Conservation (phyloP, 2,888 invertebrate species). For the Dioctria linearis region DNA sequence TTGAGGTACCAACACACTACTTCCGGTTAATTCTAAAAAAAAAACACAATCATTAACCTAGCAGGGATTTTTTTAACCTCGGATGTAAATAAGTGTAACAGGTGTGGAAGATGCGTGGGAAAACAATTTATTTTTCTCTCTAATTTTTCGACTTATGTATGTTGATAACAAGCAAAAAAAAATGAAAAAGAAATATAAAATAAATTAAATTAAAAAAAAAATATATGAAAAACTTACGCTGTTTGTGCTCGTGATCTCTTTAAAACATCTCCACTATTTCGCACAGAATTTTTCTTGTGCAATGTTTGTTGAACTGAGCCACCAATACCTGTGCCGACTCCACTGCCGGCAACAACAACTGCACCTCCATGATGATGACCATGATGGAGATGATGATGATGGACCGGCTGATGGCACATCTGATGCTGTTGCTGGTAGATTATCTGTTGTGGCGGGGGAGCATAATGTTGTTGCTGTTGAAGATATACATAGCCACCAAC, state of each 20-base stretch:
- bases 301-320: constrained; percentile 72
- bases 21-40: neutral
- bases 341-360: constrained; percentile 68
- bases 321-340: constrained; percentile 62
- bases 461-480: constrained; percentile 68
- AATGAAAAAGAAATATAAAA: neutral
- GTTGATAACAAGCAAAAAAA: no score
- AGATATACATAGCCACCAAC: constrained; percentile 68
- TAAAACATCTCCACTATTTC: constrained; percentile 77
- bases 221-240: constrained; percentile 73
- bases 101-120: constrained; percentile 31
- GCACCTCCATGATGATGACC: constrained; percentile 70
- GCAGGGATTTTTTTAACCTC: neutral
- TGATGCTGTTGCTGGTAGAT: constrained; percentile 61
- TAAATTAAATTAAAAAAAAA: no score
- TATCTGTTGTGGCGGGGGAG: constrained; percentile 61
- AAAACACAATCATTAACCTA: neutral
- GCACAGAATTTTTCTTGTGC: constrained; percentile 77
- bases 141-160: neutral
- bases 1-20: constrained; percentile 1
- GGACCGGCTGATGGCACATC: constrained; percentile 69
- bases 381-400: constrained; percentile 64
- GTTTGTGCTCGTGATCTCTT: constrained; percentile 79
- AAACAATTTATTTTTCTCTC: neutral
- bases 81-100: neutral